Percentiles rank a stretch among this genome's conserved stretches.
Conservation (phyloP, 2,113 vertebrate species). For the Dendrocopos noguchii region DNA sequence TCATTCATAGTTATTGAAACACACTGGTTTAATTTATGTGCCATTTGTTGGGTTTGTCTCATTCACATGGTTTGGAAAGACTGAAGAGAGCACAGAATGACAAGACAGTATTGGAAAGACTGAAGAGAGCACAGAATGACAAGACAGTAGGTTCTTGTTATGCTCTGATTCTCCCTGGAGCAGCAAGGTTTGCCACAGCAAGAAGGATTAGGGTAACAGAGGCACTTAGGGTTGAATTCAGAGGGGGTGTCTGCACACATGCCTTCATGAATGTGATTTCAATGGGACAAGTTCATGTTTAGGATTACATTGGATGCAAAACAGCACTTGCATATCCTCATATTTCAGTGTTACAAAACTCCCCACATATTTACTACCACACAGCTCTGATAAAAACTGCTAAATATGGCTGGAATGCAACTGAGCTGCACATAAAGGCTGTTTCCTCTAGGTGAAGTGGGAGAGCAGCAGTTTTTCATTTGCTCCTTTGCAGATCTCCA, state of each 20-base stretch:
- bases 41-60: neutral
- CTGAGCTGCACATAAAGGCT: neutral
- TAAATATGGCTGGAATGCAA: slow-evolving; percentile 13
- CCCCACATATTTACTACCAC: neutral
- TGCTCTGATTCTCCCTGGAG: neutral
- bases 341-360: slow-evolving; percentile 7
- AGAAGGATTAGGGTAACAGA: neutral
- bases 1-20: neutral
- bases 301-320: slow-evolving; percentile 9
- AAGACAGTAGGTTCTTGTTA: neutral
- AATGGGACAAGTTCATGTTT: neutral
- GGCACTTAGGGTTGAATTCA: neutral
- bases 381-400: neutral
- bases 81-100: neutral
- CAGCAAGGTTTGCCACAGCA: neutral
- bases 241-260: neutral
- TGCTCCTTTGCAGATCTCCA: neutral
- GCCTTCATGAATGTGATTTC: neutral
- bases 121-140: neutral
- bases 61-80: neutral
- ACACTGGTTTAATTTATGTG: neutral
- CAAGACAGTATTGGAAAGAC: neutral
- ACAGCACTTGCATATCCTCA: neutral
- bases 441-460: neutral
- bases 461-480: slow-evolving; percentile 22